Evolutionary conservation across 1,140 invertebrate species (phyloP).

Genomic region (Belonocnema kinseyi): DNA sequence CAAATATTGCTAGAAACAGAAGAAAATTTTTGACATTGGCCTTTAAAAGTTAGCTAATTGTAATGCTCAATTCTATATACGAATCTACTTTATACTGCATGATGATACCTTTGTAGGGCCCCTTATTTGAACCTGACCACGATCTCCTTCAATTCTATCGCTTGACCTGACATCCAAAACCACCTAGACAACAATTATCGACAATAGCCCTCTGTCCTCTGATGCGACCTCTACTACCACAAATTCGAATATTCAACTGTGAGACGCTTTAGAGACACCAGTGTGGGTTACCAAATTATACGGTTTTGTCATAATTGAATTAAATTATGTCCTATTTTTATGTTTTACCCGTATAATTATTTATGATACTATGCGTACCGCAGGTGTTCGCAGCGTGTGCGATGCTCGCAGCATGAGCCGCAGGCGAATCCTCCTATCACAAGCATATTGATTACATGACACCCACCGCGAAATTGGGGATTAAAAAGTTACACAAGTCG

Average conservation of each 20-base stretch:
- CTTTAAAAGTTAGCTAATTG: background rate
- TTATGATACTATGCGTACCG: too few species aligned
- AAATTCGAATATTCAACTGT: constrained; percentile 30
- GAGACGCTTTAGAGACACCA: background rate
- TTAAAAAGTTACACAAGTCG: too few species aligned
- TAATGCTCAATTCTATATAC: background rate
- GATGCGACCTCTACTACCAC: constrained; percentile 9
- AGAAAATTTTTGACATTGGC: background rate
- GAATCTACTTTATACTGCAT: background rate
- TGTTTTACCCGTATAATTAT: too few species aligned
- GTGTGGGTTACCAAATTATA: constrained; percentile 3
- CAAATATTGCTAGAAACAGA: background rate
- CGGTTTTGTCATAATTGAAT: background rate
- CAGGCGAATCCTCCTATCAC: too few species aligned
- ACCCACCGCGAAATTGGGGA: too few species aligned
- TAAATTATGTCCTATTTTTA: background rate
- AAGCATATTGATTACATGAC: too few species aligned
- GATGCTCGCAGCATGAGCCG: too few species aligned
- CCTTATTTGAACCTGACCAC: constrained; percentile 3
- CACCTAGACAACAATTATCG: constrained; percentile 25
- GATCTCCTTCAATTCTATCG: constrained; percentile 25
- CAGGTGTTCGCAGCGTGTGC: too few species aligned
- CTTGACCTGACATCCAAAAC: constrained; percentile 29
- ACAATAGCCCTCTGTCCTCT: constrained; percentile 5
- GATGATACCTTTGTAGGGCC: background rate